Evolutionary conservation across 2,888 invertebrate species (phyloP), one percentile per base, ranked within the genome.

Genomic region (Penaeus monodon): DNA sequence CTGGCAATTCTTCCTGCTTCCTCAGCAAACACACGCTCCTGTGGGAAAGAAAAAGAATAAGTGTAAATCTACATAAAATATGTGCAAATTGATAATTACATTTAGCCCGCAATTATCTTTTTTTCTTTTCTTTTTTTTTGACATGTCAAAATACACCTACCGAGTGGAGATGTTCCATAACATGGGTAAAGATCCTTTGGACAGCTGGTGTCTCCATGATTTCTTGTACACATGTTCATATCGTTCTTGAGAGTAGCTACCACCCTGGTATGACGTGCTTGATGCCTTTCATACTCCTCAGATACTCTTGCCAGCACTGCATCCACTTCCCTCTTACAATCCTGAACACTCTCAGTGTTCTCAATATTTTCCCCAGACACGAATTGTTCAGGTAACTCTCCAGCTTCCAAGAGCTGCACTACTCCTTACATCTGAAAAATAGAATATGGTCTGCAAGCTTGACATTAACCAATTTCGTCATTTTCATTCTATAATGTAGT

Each of bases 271-370:
- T 12, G 17, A 78, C 77, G 44, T 83, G 78, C 6, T 33, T 49
- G 24, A 82, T 49, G 22, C 24, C 65, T 10, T n/a, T 83, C 57
- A 70, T 83, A 79, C 65, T 78, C 77, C 44, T 86, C 78, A 12
- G 86, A 79, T 82, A 73, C 12, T 27, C 29, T 10, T 22, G 49
- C 66, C 65, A 10, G n/a, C 24, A 86, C 27, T 17, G 63, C n/a
- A 14, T 44, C 82, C 78, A 22, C 1, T 81, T 66, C 0, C 49
- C 57, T 63, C 57, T 66, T 6, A 86, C 14, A 17, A 68, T 7
- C 63, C 29, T 63, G 29, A 57, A 81, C 29, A 68, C 2, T n/a
- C n/a, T n/a, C 33, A 3, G 74, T 73, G 29, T 82, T 44, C 44
- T 70, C 14, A n/a, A 86, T 4, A 12, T 78, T 29, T 17, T 78